A percentile compares a stretch with the other conserved stretches of the same genome.
Evolutionary conservation across 2,888 invertebrate genomes (phyloP).

Genomic region (Thysanoteuthis rhombus): DNA sequence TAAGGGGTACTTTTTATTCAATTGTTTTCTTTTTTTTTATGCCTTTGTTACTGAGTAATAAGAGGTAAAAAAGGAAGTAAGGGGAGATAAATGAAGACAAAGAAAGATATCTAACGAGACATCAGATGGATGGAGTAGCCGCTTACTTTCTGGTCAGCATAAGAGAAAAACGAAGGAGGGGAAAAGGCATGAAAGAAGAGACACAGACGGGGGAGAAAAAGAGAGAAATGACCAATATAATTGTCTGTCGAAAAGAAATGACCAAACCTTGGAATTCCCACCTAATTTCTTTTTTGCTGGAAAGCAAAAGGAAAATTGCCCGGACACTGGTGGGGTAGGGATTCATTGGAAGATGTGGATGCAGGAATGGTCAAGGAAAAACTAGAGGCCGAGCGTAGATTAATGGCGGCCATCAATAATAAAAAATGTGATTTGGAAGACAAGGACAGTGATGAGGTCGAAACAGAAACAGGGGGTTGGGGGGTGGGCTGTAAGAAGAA

Average conservation of each 20-base stretch:
- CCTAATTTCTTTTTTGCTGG: not conserved
- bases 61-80: not conserved
- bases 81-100: no score
- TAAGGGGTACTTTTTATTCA: not conserved
- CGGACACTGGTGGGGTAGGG: not conserved
- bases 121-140: not conserved
- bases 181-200: not conserved
- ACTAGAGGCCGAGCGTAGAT: not conserved
- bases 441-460: not conserved
- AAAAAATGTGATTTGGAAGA: constrained; percentile 12
- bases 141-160: not conserved
- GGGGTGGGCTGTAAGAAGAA: not conserved
- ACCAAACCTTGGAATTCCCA: not conserved
- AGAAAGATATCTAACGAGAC: not conserved
- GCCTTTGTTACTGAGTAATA: not conserved
- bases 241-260: not conserved
- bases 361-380: not conserved
- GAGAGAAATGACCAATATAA: not conserved
- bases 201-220: not conserved
- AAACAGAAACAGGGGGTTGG: not conserved
- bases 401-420: not conserved
- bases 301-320: not conserved
- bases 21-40: not conserved
- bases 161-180: not conserved
- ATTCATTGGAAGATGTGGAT: not conserved